phyloP scores from a whole-genome alignment of 2,888 invertebrate genomes.

The Auanema freiburgensis region DNA sequence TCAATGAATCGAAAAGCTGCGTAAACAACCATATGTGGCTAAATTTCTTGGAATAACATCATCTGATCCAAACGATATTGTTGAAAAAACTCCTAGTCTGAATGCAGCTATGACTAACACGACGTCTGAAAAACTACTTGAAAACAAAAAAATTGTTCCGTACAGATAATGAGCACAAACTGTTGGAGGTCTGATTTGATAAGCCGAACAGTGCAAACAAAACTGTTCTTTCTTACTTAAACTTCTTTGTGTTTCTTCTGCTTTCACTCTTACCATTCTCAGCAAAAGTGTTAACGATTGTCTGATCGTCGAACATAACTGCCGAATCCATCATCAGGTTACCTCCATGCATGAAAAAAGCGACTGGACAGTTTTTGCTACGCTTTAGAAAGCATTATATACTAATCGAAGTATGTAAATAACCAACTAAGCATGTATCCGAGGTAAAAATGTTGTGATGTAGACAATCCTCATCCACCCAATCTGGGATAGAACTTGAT shows the following conservation, averaged over 20 bases:
- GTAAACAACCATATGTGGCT: constrained; percentile 37
- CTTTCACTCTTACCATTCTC: constrained; percentile 22
- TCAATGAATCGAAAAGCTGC: not conserved
- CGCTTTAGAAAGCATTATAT: no score
- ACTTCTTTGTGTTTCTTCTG: no score
- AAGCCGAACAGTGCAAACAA: no score
- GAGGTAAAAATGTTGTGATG: constrained; percentile 50
- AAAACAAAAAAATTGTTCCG: not conserved
- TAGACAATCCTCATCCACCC: constrained; percentile 52
- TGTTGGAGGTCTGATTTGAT: no score
- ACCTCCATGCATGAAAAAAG: constrained; percentile 56
- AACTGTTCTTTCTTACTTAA: no score
- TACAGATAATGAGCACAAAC: not conserved
- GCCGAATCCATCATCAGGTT: constrained; percentile 49
- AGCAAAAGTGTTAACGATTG: constrained; percentile 27
- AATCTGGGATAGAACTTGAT: constrained; percentile 38
- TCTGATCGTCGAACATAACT: constrained; percentile 53
- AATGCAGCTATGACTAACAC: constrained; percentile 48
- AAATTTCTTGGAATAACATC: constrained; percentile 43
- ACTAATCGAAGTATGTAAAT: not conserved
- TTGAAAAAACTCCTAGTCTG: constrained; percentile 43
- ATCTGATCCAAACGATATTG: constrained; percentile 38
- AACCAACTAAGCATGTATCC: constrained; percentile 33
- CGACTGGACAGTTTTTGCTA: constrained; percentile 41
- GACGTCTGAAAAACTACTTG: constrained; percentile 29